phyloP scores from a whole-genome alignment of 2,797 vertebrate genomes.

The Pseudomugil gertrudae region DNA sequence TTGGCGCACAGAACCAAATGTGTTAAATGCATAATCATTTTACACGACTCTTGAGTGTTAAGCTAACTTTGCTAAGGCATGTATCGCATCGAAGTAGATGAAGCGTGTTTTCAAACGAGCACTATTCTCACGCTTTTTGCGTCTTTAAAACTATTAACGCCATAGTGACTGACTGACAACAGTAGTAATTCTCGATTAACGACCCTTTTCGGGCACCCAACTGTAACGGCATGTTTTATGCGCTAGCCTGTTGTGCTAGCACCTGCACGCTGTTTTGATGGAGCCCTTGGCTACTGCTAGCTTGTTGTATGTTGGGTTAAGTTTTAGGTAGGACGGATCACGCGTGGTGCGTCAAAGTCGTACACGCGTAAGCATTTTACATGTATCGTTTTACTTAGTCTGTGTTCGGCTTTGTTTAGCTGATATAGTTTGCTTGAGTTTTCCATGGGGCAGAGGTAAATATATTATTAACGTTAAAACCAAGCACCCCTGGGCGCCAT shows the following conservation, averaged over 20 bases:
- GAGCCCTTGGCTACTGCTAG: conserved; percentile 42
- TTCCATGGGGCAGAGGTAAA: background rate
- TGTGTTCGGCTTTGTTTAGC: background rate
- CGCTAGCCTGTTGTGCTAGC: conserved; percentile 50
- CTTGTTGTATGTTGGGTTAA: conserved; percentile 55
- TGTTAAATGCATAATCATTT: background rate
- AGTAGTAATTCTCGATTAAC: background rate
- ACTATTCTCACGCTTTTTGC: background rate
- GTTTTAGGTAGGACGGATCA: conserved; percentile 40
- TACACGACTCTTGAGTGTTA: background rate
- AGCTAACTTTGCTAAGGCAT: conserved; percentile 37
- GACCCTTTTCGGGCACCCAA: background rate
- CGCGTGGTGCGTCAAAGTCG: conserved; percentile 19
- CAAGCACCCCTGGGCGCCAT: conserved; percentile 80
- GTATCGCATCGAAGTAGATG: conserved; percentile 17
- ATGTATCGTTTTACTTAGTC: background rate
- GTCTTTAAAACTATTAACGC: background rate
- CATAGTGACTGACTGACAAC: background rate
- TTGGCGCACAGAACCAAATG: background rate
- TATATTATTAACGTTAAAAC: conserved; percentile 57
- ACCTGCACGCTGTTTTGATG: conserved; percentile 64
- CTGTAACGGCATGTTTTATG: conserved; percentile 6
- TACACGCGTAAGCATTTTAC: background rate
- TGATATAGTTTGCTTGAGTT: accelerated
- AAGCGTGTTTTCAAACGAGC: conserved; percentile 5